Base-by-base conservation (phyloP, 1,140 invertebrate species). In the Sycophaga agraensis region DNA sequence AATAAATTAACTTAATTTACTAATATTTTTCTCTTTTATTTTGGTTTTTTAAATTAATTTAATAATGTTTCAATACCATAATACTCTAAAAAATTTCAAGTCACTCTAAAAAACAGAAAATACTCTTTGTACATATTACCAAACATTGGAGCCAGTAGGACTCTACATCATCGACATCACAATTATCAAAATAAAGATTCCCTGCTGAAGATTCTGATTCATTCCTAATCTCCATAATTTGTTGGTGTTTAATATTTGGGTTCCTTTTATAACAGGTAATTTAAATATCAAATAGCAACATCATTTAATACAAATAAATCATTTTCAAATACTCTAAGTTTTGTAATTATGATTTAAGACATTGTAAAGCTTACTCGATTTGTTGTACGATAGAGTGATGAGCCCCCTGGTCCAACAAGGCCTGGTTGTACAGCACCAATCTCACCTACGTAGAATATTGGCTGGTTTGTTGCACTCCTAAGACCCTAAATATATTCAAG, bases 361-460 rank as follows among this genome's bases (percentile, higher is more conserved):
- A 24, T 17, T 22, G 40, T 40, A 7, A 12, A 40, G 69, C 78
- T 75, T 70, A 81, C 79, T 70, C 75, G 69, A 65, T 73, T 74
- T 7, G 76, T 71, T 55, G 73, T 69, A 65, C 73, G 74, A 73
- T 73, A 81, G 59, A 79, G 70, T 16, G 75, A 73, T 51, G 78
- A 61, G 55, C 70, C 53, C 39, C 66, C 73, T 35, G 72, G 68
- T 59, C 75, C 78, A 31, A 75, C 72, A 40, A 78, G 68, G 42
- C 68, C 68, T 24, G 72, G 59, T 45, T 73, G 76, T 19, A 72
- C 73, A 9, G 72, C 63, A 39, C 66, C 74, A 37, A 78, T 69
- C 31, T 81, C 79, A 16, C 78, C 79, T 79, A 81, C 75, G 56
- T 81, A 81, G 58, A 81, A 81, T 31, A 79, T 69, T 55, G 79